phyloP scores from a whole-genome alignment of 2,113 vertebrate genomes.

The Hemibagrus wyckioides region DNA sequence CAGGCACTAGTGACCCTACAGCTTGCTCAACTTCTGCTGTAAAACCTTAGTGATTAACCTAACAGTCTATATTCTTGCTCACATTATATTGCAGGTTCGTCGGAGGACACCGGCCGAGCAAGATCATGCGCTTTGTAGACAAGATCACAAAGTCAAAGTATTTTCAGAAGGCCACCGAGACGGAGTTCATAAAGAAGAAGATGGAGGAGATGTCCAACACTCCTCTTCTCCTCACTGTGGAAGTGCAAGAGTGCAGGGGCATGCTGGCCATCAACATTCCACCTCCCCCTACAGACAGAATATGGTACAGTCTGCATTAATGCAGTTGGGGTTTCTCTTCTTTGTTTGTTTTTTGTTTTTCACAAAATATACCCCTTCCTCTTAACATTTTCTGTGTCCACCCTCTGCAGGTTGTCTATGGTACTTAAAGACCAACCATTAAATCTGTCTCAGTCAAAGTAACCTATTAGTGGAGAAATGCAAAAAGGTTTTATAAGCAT shows the following conservation, averaged over 20 bases:
- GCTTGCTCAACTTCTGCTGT: not conserved
- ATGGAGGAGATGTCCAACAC: conserved; percentile 99
- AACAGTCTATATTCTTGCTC: conserved; percentile 50
- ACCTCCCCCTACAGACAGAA: conserved; percentile 94
- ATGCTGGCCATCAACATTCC: conserved; percentile 95
- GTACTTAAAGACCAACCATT: not conserved
- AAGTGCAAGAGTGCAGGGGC: conserved; percentile 93
- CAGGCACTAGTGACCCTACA: not conserved
- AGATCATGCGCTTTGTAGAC: conserved; percentile 99
- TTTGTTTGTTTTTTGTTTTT: not conserved
- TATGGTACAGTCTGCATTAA: conserved; percentile 80
- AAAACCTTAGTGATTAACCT: conserved; percentile 69
- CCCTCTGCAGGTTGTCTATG: conserved; percentile 66
- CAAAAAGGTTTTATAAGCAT: not conserved
- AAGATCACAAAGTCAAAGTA: conserved; percentile 99
- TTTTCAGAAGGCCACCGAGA: conserved; percentile 98
- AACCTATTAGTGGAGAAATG: not conserved
- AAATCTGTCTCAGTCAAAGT: not conserved
- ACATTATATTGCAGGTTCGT: conserved; percentile 75
- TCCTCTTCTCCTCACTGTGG: conserved; percentile 93
- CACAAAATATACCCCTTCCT: not conserved
- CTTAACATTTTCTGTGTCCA: not conserved
- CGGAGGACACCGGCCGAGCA: conserved; percentile 91
- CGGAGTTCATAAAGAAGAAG: conserved; percentile 99
- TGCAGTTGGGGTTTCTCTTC: not conserved